Evolutionary conservation across 2,113 vertebrate species (phyloP).

Genomic region (Pterocles gutturalis): DNA sequence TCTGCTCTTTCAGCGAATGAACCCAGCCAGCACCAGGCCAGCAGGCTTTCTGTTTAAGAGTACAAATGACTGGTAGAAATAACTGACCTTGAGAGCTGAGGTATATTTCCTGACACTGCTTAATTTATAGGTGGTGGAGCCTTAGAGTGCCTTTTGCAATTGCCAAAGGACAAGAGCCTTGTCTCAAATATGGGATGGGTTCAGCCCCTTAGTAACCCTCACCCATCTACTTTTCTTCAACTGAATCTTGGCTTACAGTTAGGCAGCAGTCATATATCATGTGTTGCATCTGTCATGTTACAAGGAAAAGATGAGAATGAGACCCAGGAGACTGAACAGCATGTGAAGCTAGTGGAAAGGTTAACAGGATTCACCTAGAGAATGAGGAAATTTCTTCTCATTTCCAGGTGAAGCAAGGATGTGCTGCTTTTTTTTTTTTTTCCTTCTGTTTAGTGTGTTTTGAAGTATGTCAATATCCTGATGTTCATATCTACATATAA

Average conservation of each 20-base stretch:
- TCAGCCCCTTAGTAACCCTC: background rate
- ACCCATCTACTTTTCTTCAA: background rate
- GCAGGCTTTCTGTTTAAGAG: background rate
- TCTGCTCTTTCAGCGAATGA: background rate
- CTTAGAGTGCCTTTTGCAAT: background rate
- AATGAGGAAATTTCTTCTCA: background rate
- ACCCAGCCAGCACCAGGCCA: background rate
- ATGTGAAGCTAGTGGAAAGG: background rate
- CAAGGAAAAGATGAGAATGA: background rate
- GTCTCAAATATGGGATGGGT: background rate
- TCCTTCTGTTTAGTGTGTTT: background rate
- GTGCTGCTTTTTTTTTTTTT: background rate
- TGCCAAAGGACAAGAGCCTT: background rate
- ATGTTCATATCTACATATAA: background rate
- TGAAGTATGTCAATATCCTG: background rate
- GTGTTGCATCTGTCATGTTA: rapidly evolving
- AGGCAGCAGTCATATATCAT: background rate
- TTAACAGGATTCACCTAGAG: background rate
- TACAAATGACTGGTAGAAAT: background rate
- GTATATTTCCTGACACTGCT: background rate
- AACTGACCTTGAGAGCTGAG: background rate
- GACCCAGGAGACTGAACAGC: background rate
- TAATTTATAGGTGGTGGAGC: background rate
- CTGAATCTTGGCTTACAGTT: background rate
- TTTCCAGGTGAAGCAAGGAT: background rate